Evolutionary conservation across 2,888 invertebrate genomes (phyloP), one percentile per base, ranked within the genome.

Genomic region (Atethmia centrago): DNA sequence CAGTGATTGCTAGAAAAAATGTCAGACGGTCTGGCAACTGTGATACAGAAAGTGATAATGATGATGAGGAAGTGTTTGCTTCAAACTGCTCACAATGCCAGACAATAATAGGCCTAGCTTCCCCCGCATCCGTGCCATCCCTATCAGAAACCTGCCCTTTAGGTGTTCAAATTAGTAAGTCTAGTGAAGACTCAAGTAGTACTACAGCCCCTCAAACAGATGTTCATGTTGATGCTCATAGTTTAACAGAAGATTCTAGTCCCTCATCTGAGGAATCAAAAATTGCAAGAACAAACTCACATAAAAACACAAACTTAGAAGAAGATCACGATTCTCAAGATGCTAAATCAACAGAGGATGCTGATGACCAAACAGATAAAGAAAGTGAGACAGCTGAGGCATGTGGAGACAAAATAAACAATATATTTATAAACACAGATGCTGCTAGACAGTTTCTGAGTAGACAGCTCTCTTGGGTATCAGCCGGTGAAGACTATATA

Each of bases 371-470:
- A 58, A 90, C 89, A 77, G 92, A 92, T 74, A 90, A 91, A 81
- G 90, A 90, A 69, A 91, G 90, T 82, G 93, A 93, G 55, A 89
- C 88, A 58, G 89, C 90, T 64, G 90, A 91, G 79, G 91, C 87
- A 51, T 92, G 89, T 83, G 89, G 92, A 82, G 95, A 95, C 68
- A 97, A 97, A 88, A 93, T 96, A 74, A 97, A 97, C 88, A 97
- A 97, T 87, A 97, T 98, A 87, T 97, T 98, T 90, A 97, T 98
- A n/a, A 98, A 98, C 90, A 98, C 98, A 45, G 98, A 98, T 94
- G 98, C 98, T 62, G 98, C 98, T 7, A 97, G 97, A 87, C 98
- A 98, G 87, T 98, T 98, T 93, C 92, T 98, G 67, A 98, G 97
- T 28, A 96, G 97, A 85, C 98, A 98, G 88, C 93, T 98, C 31